Evolutionary conservation across 1,140 invertebrate species (phyloP), one percentile per base, ranked within the genome.

Genomic region (Drosophila miranda): DNA sequence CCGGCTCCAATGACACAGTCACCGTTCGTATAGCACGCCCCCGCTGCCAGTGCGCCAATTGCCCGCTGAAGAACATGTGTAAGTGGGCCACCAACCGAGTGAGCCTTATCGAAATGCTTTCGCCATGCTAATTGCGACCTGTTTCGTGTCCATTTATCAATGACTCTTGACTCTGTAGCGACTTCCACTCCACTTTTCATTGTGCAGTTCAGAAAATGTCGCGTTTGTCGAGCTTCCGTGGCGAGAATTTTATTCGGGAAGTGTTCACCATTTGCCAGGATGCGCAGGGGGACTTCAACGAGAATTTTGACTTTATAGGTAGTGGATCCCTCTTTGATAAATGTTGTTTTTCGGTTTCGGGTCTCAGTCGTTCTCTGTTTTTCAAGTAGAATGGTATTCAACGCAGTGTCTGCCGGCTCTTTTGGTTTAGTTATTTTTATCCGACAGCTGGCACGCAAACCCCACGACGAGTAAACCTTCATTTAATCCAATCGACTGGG

Each of bases 1-100:
- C 49, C 1, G 41, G 55, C 7, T 78, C 78, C 2, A 26, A 54
- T 2, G 81, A 82, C 8, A 56, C 67, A 9, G 75, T 69, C 4
- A 77, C 75, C 9, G 45, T 86, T n/a, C 59, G 60, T 57, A 68
- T 83, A 48, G 26, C 11, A 5, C 30, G 41, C n/a, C 83, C 82
- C 19, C 70, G 58, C 43, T 90, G 89, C 49, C 60, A 74, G 26
- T 90, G 89, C 13, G 78, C 84, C 34, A 90, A 90, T 72, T 90
- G 89, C 45, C 89, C 89, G 7, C 46, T 90, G 34, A 88, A 67
- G 44, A 86, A 89, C 66, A 11, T 82, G 54, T 90, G 89, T 90
- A 78, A 90, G 89, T 90, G 23, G n/a, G 7, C 3, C 34, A 13
- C 11, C 34, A 3, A 21, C 23, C 26, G 42, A 16, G 14, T 49